phyloP scores from a whole-genome alignment of 2,888 invertebrate genomes.

The Netelia melanura region DNA sequence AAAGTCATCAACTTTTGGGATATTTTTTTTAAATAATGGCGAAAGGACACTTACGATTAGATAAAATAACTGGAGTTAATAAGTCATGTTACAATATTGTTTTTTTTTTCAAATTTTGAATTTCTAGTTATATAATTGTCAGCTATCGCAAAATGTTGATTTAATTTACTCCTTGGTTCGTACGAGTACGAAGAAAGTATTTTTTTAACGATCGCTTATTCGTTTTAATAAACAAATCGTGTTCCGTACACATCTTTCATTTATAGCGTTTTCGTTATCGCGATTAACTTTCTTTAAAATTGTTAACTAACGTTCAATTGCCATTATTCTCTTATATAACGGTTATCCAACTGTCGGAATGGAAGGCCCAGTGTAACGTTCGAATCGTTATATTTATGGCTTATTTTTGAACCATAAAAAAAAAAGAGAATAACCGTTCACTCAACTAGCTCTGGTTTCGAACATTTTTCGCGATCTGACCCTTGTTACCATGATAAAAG shows the following conservation, averaged over 20 bases:
- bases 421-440: conserved; percentile 11
- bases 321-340: conserved; percentile 22
- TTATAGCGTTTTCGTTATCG: conserved; percentile 15
- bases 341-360: conserved; percentile 18
- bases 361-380: neutral
- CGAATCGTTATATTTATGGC: conserved; percentile 35
- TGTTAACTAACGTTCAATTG: neutral
- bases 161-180: too few species aligned
- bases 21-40: too few species aligned
- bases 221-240: neutral
- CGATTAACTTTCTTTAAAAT: conserved; percentile 17
- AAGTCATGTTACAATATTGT: too few species aligned
- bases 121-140: too few species aligned
- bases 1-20: neutral
- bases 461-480: neutral
- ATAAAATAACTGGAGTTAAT: too few species aligned
- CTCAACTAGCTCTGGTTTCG: conserved; percentile 10
- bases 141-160: too few species aligned
- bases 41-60: too few species aligned
- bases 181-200: too few species aligned
- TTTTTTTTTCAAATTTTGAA: too few species aligned
- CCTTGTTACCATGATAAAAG: conserved; percentile 20
- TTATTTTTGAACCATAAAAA: conserved; percentile 16
- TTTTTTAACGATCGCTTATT: neutral
- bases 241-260: conserved; percentile 2